Evolutionary conservation across 2,113 vertebrate genomes (phyloP).

Genomic region (Oncorhynchus kisutch): DNA sequence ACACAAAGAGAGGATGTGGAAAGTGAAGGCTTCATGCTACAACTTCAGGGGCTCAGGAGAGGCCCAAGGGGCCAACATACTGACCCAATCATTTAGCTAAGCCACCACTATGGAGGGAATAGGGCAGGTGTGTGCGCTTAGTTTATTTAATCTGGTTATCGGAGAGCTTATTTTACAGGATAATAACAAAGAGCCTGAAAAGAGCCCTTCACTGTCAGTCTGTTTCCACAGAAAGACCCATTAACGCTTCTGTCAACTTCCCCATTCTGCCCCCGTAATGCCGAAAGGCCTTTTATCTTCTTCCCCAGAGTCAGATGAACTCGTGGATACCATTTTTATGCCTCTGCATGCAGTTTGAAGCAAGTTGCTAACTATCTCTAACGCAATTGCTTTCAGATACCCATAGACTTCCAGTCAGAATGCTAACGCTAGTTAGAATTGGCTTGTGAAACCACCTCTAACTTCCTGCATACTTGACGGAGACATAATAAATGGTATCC

Average conservation of each 20-base stretch:
- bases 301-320: too few relatives aligned
- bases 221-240: neutral
- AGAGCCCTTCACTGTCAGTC: neutral
- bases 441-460: too few relatives aligned
- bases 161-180: neutral
- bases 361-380: too few relatives aligned
- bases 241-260: neutral
- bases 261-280: neutral
- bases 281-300: neutral
- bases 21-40: slow-evolving; percentile 31
- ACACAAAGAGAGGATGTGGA: slow-evolving; percentile 47
- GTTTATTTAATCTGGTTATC: neutral
- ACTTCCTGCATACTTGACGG: too few relatives aligned
- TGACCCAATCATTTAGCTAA: slow-evolving; percentile 59
- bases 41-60: slow-evolving; percentile 42
- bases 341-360: too few relatives aligned
- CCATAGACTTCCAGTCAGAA: too few relatives aligned
- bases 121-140: slow-evolving; percentile 21
- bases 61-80: slow-evolving; percentile 52
- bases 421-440: too few relatives aligned
- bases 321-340: too few relatives aligned
- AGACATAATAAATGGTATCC: too few relatives aligned
- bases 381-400: too few relatives aligned
- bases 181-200: neutral
- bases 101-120: slow-evolving; percentile 32